These are phyloP conservation scores for Drosophila gunungcola DNA, from an alignment of 1,140 invertebrate species.

Conservation along the genomic window DNA sequence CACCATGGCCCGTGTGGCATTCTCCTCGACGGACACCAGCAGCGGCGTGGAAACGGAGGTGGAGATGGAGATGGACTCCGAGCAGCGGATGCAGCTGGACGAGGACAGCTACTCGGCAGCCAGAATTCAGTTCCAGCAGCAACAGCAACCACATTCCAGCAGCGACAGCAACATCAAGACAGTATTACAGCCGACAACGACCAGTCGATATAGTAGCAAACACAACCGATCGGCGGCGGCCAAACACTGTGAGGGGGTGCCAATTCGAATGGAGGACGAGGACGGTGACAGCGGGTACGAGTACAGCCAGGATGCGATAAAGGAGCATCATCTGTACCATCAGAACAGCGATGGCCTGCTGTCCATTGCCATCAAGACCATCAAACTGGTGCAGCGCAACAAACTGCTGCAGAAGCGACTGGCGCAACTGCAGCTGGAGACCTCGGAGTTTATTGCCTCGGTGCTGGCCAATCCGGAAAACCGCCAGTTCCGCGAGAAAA, in stretches of 20 bases:
- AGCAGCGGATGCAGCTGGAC: conserved; percentile 32
- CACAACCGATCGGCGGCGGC: conserved; percentile 22
- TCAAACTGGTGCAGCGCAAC: conserved; percentile 81
- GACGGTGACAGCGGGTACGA: conserved; percentile 66
- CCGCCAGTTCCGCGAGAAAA: conserved; percentile 70
- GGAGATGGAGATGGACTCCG: conserved; percentile 7
- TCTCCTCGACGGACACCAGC: conserved; percentile 13
- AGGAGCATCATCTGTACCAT: conserved; percentile 24
- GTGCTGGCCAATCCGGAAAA: conserved; percentile 82
- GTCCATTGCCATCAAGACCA: conserved; percentile 77
- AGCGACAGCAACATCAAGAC: conserved; percentile 54
- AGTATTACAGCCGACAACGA: conserved; percentile 70
- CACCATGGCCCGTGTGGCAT: conserved; percentile 7
- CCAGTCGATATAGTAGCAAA: conserved; percentile 27
- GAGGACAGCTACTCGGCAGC: conserved; percentile 6
- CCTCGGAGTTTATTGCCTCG: conserved; percentile 78
- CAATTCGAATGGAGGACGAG: conserved; percentile 26
- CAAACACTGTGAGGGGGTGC: conserved; percentile 46
- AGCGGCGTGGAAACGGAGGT: conserved; percentile 15
- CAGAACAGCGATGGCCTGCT: conserved; percentile 62
- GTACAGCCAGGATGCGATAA: conserved; percentile 38
- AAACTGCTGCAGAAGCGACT: conserved; percentile 74
- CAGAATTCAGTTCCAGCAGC: conserved; percentile 13
- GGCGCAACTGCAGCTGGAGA: conserved; percentile 73
- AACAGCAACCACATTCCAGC: conserved; percentile 47